Evolutionary conservation across 1,140 invertebrate genomes (phyloP).

Genomic region (Lanistes nyassanus): DNA sequence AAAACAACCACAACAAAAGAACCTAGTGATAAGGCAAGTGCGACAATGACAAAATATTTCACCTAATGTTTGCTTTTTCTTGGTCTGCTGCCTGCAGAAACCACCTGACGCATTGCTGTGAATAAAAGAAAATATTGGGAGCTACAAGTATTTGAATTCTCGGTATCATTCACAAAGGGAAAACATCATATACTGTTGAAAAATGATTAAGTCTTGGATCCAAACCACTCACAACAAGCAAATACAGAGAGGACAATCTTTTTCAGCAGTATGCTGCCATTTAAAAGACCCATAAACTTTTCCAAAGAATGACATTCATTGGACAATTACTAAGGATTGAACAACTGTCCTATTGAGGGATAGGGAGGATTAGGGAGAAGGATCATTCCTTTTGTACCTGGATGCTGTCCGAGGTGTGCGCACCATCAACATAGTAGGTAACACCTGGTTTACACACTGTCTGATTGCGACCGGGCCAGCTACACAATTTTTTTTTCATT

Average conservation of each 20-base stretch:
- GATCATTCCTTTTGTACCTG: conserved; percentile 63
- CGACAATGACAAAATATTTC: background rate
- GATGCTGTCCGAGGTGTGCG: conserved; percentile 93
- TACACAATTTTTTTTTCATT: too few species aligned
- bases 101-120: conserved; percentile 21
- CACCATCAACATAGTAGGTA: conserved; percentile 90
- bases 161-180: background rate
- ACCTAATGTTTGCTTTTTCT: background rate
- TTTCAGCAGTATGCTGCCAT: background rate
- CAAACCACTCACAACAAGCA: background rate
- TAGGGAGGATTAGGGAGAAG: background rate
- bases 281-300: background rate
- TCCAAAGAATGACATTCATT: background rate
- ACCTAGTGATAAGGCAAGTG: too few species aligned
- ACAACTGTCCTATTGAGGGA: too few species aligned
- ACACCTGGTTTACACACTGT: conserved; percentile 59
- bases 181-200: background rate
- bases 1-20: too few species aligned
- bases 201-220: background rate
- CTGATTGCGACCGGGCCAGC: conserved; percentile 71
- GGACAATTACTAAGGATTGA: too few species aligned
- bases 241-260: background rate
- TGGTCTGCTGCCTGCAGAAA: conserved; percentile 14
- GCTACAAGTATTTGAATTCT: background rate
- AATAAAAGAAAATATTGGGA: background rate